A percentile compares a stretch with the other conserved stretches of the same genome.
Conservation (phyloP, 2,113 vertebrate genomes). For the Dissostichus mawsoni region DNA sequence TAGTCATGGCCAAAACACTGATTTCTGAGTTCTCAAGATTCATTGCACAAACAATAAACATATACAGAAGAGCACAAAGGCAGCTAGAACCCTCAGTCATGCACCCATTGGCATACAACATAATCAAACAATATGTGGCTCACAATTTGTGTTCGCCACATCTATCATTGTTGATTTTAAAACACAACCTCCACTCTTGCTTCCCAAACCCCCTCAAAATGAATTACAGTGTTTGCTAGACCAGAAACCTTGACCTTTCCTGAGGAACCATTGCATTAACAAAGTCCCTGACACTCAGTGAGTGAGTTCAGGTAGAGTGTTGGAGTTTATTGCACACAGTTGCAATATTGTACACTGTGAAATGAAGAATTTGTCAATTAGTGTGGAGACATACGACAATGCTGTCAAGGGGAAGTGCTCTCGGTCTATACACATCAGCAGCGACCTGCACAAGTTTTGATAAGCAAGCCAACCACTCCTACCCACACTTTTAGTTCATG, state of each 20-base stretch:
- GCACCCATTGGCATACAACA: neutral
- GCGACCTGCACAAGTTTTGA: neutral
- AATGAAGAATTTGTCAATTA: conserved; percentile 14
- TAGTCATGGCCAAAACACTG: conserved; percentile 14
- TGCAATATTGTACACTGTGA: conserved; percentile 27
- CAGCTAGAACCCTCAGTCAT: neutral
- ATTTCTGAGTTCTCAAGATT: conserved; percentile 11
- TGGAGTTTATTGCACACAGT: conserved; percentile 23
- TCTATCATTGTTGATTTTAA: conserved; percentile 2
- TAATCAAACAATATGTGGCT: neutral
- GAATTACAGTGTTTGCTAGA: conserved; percentile 68
- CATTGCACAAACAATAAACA: neutral
- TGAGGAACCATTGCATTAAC: conserved; percentile 46
- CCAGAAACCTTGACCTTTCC: conserved; percentile 74
- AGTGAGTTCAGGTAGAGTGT: conserved; percentile 26
- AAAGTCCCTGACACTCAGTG: conserved; percentile 25
- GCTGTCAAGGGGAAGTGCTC: neutral
- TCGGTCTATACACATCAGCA: neutral
- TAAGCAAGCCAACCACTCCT: neutral
- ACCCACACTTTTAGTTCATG: neutral
- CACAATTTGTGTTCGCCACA: neutral
- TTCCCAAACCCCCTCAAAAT: conserved; percentile 31
- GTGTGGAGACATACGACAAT: neutral
- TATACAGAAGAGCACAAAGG: neutral
- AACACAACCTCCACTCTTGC: neutral